Evolutionary conservation across 2,797 vertebrate genomes (phyloP).

Genomic region (Sebastolobus alascanus): DNA sequence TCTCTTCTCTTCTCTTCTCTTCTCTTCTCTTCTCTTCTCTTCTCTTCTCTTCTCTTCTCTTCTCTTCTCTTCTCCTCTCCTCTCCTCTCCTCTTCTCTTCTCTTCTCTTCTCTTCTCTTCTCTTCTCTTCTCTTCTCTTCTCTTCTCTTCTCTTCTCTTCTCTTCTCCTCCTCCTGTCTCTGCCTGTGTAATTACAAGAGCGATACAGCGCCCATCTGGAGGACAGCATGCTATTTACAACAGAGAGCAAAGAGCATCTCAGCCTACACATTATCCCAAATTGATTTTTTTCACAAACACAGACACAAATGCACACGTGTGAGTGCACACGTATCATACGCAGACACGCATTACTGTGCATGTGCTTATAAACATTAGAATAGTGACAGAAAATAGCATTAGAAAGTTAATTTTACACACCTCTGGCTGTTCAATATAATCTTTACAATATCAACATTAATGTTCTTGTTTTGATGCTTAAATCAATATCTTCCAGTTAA

Average conservation of each 20-base stretch:
- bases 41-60: not conserved
- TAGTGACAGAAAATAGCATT: not conserved
- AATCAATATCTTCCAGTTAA: not conserved
- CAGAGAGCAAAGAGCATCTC: conserved; percentile 16
- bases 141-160: not conserved
- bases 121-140: not conserved
- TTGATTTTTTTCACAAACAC: conserved; percentile 8
- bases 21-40: not conserved
- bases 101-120: not conserved
- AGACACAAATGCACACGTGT: not conserved
- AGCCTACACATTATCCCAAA: conserved; percentile 36
- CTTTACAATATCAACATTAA: not conserved
- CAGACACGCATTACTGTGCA: not conserved
- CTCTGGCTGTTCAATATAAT: not conserved
- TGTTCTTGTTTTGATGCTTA: not conserved
- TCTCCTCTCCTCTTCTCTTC: not conserved
- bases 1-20: not conserved
- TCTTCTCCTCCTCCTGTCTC: conserved; percentile 6
- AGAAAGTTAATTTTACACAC: not conserved
- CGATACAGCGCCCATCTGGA: conserved; percentile 32
- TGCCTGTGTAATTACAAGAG: conserved; percentile 62
- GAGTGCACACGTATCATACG: not conserved
- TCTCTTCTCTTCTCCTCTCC: not conserved
- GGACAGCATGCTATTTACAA: conserved; percentile 60
- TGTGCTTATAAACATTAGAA: not conserved